Conservation (phyloP, 2,888 invertebrate species). For the Coronaproctus castanopsis region DNA sequence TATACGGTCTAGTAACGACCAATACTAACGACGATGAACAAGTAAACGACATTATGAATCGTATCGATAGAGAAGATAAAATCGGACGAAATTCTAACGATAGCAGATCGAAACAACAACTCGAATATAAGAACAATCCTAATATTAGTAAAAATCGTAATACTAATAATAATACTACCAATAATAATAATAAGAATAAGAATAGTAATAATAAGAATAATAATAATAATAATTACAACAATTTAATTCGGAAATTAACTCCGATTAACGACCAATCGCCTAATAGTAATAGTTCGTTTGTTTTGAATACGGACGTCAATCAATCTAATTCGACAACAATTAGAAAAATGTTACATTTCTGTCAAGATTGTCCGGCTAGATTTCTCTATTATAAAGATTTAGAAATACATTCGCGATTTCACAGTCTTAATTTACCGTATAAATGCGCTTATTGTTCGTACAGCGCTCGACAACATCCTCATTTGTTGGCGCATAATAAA, state of each 20-base stretch:
- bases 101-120: too few relatives aligned
- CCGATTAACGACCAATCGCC: neutral
- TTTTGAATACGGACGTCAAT: neutral
- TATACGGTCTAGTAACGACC: conserved; percentile 8
- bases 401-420: conserved; percentile 48
- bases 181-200: neutral
- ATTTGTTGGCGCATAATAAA: conserved; percentile 43
- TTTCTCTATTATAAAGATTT: conserved; percentile 56
- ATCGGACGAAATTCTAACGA: too few relatives aligned
- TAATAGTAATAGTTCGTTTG: neutral
- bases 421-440: conserved; percentile 39
- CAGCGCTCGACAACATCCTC: conserved; percentile 46
- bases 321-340: neutral
- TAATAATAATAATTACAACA: too few relatives aligned
- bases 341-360: conserved; percentile 40
- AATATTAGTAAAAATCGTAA: too few relatives aligned
- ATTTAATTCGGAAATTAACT: too few relatives aligned
- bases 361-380: conserved; percentile 63
- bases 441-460: conserved; percentile 60
- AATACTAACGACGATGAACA: conserved; percentile 7
- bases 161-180: neutral
- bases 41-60: conserved; percentile 3
- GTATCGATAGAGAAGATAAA: too few relatives aligned
- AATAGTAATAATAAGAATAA: too few relatives aligned
- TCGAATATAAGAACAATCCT: too few relatives aligned